Evolutionary conservation across 2,888 invertebrate species (phyloP), one percentile per base, ranked within the genome.

Genomic region (Micropterix aruncella): DNA sequence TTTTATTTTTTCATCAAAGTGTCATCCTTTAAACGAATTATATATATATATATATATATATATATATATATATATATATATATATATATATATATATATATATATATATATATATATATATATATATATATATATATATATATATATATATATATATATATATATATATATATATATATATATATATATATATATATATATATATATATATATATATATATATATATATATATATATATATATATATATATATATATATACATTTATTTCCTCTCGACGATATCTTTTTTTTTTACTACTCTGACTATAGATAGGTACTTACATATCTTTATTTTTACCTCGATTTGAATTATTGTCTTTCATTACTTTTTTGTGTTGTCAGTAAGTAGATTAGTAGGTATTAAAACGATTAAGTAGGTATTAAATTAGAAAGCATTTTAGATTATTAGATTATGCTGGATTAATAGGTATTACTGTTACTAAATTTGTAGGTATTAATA

Each of bases 61-160:
- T n/a, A 62, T 18, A 75, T 52, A 41, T 60, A 47, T 38, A 64
- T 52, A 44, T 77, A 64, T 50, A 27, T n/a, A 27, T 27, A 27
- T 27, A 27, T n/a, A 12, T 27, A 27, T n/a, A 27, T n/a, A 27
- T n/a, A 27, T 9, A 27, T 27, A 27, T 27, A 27, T 7, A 12
- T 27, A 27, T 27, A 27, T 27, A 27, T 27, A 27, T 37, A 19
- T 36, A n/a, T 5, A 42, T 42, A 37, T 14, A 17, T 27, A 46
- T 16, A 36, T 43, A 16, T 36, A 3, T 42, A 18, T 18, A 27
- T 27, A 27, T 27, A 27, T 27, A 27, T 27, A 27, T 27, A 27
- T 27, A 27, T 27, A 27, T 27, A 27, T 27, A 27, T 27, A 27
- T 27, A 27, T 27, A 27, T 27, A 27, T 27, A 27, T 27, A 27